Percentiles rank a stretch among this genome's conserved stretches.
phyloP scores from a whole-genome alignment of 2,113 vertebrate genomes.

The Trinectes maculatus region DNA sequence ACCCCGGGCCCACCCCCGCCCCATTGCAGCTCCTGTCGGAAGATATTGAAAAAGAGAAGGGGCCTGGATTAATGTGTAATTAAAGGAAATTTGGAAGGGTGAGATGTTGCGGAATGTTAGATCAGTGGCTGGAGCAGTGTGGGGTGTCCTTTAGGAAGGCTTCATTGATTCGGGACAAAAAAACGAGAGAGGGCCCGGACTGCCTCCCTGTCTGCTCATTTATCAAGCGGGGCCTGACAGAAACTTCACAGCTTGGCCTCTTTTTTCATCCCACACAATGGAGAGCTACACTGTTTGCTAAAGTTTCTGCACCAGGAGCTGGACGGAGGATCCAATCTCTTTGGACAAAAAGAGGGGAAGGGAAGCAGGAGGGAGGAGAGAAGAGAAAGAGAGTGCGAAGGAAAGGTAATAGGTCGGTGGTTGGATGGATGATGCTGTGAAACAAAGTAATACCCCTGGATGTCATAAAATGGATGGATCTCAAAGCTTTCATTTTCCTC shows the following conservation, averaged over 20 bases:
- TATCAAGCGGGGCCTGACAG: slow-evolving; percentile 96
- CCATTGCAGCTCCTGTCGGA: slow-evolving; percentile 84
- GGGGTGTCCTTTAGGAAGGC: slow-evolving; percentile 99
- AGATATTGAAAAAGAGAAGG: slow-evolving; percentile 96
- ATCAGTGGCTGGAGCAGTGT: slow-evolving; percentile 99
- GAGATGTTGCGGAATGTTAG: slow-evolving; percentile 99
- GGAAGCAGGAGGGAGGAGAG: slow-evolving; percentile 58
- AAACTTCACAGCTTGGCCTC: slow-evolving; percentile 92
- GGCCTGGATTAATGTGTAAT: slow-evolving; percentile 98
- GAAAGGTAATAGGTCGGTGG: slow-evolving; percentile 38
- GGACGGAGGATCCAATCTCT: slow-evolving; percentile 85
- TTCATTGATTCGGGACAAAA: slow-evolving; percentile 99
- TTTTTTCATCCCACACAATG: slow-evolving; percentile 89
- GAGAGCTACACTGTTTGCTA: slow-evolving; percentile 96
- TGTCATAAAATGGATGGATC: slow-evolving; percentile 63
- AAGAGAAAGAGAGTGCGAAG: slow-evolving; percentile 58
- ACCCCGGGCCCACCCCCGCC: slow-evolving; percentile 55
- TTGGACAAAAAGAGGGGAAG: slow-evolving; percentile 74
- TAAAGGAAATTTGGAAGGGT: slow-evolving; percentile 99
- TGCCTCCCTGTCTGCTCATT: slow-evolving; percentile 99
- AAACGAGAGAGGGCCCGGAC: slow-evolving; percentile 86
- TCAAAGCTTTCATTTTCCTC: slow-evolving; percentile 44
- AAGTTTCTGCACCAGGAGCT: slow-evolving; percentile 93
- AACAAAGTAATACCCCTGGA: slow-evolving; percentile 55
- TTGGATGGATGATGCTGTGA: slow-evolving; percentile 38